These are phyloP conservation scores for Cebidichthys violaceus DNA, from an alignment of 2,113 vertebrate genomes.

Conservation along the genomic window DNA sequence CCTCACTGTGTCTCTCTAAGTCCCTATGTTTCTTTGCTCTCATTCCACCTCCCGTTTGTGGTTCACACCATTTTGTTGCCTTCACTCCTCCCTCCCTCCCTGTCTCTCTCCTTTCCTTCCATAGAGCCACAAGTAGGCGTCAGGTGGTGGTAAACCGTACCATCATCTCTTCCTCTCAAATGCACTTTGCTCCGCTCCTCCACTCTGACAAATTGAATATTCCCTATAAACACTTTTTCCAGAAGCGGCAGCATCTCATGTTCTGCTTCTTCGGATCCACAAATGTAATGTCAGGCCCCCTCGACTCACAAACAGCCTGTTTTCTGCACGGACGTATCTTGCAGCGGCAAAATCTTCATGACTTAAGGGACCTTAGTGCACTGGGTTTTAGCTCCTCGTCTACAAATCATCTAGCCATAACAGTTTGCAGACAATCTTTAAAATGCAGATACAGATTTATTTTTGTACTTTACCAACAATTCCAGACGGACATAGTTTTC, in stretches of 20 bases:
- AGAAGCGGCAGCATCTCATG: slow-evolving; percentile 54
- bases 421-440: background rate
- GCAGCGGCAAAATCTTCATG: slow-evolving; percentile 14
- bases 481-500: background rate
- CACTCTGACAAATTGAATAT: slow-evolving; percentile 70
- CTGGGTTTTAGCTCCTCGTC: background rate
- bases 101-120: slow-evolving; percentile 4
- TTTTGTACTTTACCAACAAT: background rate
- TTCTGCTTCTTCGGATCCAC: slow-evolving; percentile 49
- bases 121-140: slow-evolving; percentile 38
- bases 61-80: slow-evolving; percentile 51
- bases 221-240: slow-evolving; percentile 66
- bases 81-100: background rate
- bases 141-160: slow-evolving; percentile 47
- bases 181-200: slow-evolving; percentile 62
- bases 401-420: background rate
- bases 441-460: background rate
- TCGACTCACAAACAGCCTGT: slow-evolving; percentile 38
- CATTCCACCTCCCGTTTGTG: slow-evolving; percentile 15
- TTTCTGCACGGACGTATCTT: slow-evolving; percentile 31
- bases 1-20: background rate
- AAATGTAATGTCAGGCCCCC: slow-evolving; percentile 35
- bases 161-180: slow-evolving; percentile 58
- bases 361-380: background rate
- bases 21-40: slow-evolving; percentile 24